Evolutionary conservation across 2,888 invertebrate genomes (phyloP).

Genomic region (Cinara cedri): DNA sequence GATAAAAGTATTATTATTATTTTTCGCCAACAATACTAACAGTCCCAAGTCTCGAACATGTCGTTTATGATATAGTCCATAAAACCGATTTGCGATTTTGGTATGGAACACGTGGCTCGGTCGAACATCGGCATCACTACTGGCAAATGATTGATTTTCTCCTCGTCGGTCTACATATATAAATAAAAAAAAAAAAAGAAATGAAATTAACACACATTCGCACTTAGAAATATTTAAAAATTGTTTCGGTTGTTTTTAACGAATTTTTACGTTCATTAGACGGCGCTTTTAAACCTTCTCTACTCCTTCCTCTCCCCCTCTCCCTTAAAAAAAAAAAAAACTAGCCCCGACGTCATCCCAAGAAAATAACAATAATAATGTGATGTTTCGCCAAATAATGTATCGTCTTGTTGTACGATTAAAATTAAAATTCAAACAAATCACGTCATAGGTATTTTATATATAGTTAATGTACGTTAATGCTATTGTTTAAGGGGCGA

Average conservation of each 20-base stretch:
- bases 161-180: constrained; percentile 87
- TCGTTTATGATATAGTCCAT: constrained; percentile 97
- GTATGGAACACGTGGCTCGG: constrained; percentile 90
- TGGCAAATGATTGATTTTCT: constrained; percentile 84
- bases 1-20: background rate
- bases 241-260: background rate
- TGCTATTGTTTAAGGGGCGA: no score
- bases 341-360: no score
- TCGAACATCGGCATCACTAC: constrained; percentile 99
- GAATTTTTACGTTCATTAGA: background rate
- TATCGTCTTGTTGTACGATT: no score
- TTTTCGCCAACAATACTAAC: constrained; percentile 65
- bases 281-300: no score
- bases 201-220: background rate
- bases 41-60: constrained; percentile 97
- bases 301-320: no score
- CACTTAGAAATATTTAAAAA: background rate
- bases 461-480: no score
- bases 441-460: no score
- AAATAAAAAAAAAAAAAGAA: no score
- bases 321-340: background rate
- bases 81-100: constrained; percentile 96
- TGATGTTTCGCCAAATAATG: no score
- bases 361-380: no score
- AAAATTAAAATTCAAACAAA: no score